phyloP scores from a whole-genome alignment of 2,113 vertebrate genomes.

The Pollachius pollachius region DNA sequence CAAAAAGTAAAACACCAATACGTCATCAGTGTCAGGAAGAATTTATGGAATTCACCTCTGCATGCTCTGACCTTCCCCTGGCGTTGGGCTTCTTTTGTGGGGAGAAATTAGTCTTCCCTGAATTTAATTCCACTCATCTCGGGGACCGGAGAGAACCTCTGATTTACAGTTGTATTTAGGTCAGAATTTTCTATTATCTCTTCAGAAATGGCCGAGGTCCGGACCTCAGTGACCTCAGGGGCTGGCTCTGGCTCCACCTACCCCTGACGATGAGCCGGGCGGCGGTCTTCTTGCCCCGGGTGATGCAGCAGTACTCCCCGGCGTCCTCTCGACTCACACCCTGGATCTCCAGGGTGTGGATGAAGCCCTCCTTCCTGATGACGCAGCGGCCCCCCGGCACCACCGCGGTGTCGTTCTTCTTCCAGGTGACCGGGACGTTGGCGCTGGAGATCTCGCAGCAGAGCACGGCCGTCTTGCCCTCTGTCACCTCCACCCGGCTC shows the following conservation, averaged over 20 bases:
- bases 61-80: no score
- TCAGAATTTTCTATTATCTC: no score
- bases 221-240: no score
- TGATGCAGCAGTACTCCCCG: conserved; percentile 83
- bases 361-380: conserved; percentile 73
- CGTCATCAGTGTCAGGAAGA: no score
- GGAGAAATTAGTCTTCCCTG: no score
- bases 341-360: conserved; percentile 77
- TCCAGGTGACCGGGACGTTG: conserved; percentile 76
- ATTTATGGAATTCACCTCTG: no score
- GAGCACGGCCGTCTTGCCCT: conserved; percentile 66
- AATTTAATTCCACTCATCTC: no score
- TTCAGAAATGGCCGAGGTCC: no score
- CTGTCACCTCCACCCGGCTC: conserved; percentile 60
- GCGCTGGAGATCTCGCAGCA: conserved; percentile 71
- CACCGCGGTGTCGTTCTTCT: conserved; percentile 68
- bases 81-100: no score
- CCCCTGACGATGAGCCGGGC: conserved; percentile 84
- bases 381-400: conserved; percentile 71
- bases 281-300: conserved; percentile 79
- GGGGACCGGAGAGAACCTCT: no score
- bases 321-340: conserved; percentile 75
- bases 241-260: conserved; percentile 44
- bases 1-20: no score
- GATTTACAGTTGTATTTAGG: no score